These are phyloP conservation scores for Trialeurodes vaporariorum DNA, from an alignment of 1,140 invertebrate species.

Conservation along the genomic window DNA sequence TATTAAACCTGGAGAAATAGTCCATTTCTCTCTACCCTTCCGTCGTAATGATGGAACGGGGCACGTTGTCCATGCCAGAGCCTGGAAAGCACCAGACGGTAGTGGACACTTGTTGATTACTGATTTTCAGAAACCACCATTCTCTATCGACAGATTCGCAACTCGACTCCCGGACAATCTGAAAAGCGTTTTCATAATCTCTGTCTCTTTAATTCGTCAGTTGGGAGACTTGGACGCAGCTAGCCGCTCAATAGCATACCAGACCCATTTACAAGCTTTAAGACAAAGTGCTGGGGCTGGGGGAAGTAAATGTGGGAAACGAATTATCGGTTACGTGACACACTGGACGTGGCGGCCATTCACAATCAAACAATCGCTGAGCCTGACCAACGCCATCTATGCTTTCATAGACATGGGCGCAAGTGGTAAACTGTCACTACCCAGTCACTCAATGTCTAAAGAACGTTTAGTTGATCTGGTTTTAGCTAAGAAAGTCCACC, in stretches of 20 bases:
- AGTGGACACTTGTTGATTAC: not conserved
- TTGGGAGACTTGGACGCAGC: not conserved
- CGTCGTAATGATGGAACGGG: constrained; percentile 4
- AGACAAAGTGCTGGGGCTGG: not conserved
- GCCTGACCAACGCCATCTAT: constrained; percentile 20
- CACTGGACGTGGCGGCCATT: constrained; percentile 18
- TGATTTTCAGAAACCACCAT: constrained; percentile 2
- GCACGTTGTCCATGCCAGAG: constrained; percentile 5
- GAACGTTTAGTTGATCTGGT: constrained; percentile 14
- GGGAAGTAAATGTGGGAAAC: constrained; percentile 16
- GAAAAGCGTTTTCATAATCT: not conserved
- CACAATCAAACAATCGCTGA: constrained; percentile 4
- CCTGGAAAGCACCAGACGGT: constrained; percentile 2
- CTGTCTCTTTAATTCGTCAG: not conserved
- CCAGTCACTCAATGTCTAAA: constrained; percentile 12
- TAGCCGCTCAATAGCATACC: constrained; percentile 1
- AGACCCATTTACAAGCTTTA: not conserved
- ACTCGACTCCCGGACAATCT: not conserved
- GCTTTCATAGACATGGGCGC: constrained; percentile 20
- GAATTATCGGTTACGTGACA: constrained; percentile 20
- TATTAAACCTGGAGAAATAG: not conserved
- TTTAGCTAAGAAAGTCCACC: constrained; percentile 5
- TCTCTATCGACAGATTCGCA: constrained; percentile 4
- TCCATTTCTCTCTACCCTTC: constrained; percentile 3
- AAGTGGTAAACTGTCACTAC: constrained; percentile 14